Percentiles rank a stretch among this genome's conserved stretches.
Conservation (phyloP, 2,888 invertebrate genomes). For the Amiota minor region DNA sequence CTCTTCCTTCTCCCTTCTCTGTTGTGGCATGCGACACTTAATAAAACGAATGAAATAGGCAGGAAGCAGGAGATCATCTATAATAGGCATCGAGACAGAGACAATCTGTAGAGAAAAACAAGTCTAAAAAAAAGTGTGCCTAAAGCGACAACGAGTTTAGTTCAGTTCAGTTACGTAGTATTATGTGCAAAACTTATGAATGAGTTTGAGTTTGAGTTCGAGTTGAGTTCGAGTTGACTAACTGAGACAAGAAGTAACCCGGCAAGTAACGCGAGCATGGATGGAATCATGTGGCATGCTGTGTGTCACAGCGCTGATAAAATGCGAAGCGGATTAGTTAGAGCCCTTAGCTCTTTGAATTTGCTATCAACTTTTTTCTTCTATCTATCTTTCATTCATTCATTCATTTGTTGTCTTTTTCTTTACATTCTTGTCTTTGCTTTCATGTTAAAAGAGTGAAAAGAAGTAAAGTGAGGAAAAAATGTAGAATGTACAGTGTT, state of each 20-base stretch:
- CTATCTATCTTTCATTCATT: too few species aligned
- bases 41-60: too few species aligned
- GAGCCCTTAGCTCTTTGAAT: conserved; percentile 38
- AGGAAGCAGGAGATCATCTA: too few species aligned
- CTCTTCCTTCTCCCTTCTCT: background rate
- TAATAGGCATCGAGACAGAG: too few species aligned
- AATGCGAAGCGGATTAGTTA: conserved; percentile 66
- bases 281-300: conserved; percentile 43
- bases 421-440: too few species aligned
- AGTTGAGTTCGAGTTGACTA: background rate
- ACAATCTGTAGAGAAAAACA: too few species aligned
- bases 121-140: conserved; percentile 49
- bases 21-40: too few species aligned
- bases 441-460: too few species aligned
- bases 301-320: conserved; percentile 62
- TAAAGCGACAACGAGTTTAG: conserved; percentile 56
- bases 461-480: too few species aligned
- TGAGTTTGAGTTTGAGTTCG: conserved; percentile 51
- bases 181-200: conserved; percentile 56
- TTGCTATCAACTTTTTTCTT: background rate
- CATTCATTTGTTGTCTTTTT: background rate
- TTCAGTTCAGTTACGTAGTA: background rate
- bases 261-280: background rate
- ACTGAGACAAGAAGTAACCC: background rate
- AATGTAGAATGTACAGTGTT: background rate